Percentiles rank a stretch among this genome's conserved stretches.
phyloP scores from a whole-genome alignment of 2,113 vertebrate species.

The Bombycilla garrulus region DNA sequence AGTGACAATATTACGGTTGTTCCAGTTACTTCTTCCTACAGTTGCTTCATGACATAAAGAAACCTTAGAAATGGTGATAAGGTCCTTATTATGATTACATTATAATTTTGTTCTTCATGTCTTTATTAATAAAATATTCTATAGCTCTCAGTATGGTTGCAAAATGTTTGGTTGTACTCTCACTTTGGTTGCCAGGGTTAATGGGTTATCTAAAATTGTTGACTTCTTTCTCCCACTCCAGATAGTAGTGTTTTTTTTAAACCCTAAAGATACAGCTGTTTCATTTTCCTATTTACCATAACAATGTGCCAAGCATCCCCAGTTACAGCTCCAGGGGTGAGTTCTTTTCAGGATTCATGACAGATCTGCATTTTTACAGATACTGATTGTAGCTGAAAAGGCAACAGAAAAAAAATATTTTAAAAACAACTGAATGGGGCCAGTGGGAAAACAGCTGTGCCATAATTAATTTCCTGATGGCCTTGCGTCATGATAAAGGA shows the following conservation, averaged over 20 bases:
- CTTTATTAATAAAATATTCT: neutral
- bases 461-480: neutral
- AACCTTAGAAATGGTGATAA: neutral
- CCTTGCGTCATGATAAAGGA: neutral
- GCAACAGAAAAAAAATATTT: neutral
- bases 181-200: neutral
- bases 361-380: slow-evolving; percentile 61
- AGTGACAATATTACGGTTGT: neutral
- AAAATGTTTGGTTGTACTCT: slow-evolving; percentile 7
- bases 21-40: neutral
- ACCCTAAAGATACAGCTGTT: slow-evolving; percentile 82
- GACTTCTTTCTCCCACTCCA: slow-evolving; percentile 34
- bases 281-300: slow-evolving; percentile 84
- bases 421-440: neutral
- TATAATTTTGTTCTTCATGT: neutral
- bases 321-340: slow-evolving; percentile 75
- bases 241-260: slow-evolving; percentile 81
- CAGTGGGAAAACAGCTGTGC: slow-evolving; percentile 49
- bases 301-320: slow-evolving; percentile 70
- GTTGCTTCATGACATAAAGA: neutral
- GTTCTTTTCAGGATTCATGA: slow-evolving; percentile 79
- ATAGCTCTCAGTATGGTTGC: neutral
- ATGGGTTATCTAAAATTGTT: neutral
- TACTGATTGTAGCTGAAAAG: neutral
- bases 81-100: neutral